Percentiles rank a stretch among this genome's conserved stretches.
phyloP scores from a whole-genome alignment of 2,113 vertebrate genomes.

The Sapayoa aenigma region DNA sequence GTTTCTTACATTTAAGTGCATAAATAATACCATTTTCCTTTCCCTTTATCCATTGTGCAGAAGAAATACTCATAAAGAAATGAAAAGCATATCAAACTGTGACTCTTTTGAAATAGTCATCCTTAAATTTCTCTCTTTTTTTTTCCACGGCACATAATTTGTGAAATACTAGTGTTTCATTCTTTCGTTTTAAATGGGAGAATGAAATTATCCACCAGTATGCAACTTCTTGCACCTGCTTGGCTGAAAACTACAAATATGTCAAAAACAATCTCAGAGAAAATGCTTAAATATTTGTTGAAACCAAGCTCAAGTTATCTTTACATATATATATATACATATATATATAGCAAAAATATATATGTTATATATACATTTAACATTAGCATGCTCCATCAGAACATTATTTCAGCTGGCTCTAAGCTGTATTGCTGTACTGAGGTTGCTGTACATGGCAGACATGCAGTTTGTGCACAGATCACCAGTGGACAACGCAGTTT shows the following conservation, averaged over 20 bases:
- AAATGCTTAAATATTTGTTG: neutral
- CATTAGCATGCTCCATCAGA: neutral
- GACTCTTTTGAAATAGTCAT: neutral
- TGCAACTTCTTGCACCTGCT: neutral
- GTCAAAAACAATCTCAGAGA: neutral
- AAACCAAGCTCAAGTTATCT: neutral
- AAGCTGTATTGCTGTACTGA: neutral
- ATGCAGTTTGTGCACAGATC: fast-evolving
- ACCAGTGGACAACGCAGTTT: neutral
- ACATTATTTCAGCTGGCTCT: neutral
- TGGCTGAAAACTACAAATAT: neutral
- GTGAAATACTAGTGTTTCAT: neutral
- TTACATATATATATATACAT: too few relatives aligned
- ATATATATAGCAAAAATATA: too few relatives aligned
- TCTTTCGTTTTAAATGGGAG: neutral
- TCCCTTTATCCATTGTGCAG: neutral
- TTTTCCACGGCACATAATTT: neutral
- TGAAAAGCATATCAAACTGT: neutral
- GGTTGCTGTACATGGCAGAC: neutral
- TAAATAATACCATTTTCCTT: neutral
- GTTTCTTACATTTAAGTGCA: neutral
- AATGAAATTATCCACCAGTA: neutral
- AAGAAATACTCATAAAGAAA: neutral
- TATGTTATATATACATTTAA: neutral
- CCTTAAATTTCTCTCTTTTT: neutral